These are phyloP conservation scores for Acrobasis repandana DNA, from an alignment of 2,888 invertebrate species.

Conservation along the genomic window DNA sequence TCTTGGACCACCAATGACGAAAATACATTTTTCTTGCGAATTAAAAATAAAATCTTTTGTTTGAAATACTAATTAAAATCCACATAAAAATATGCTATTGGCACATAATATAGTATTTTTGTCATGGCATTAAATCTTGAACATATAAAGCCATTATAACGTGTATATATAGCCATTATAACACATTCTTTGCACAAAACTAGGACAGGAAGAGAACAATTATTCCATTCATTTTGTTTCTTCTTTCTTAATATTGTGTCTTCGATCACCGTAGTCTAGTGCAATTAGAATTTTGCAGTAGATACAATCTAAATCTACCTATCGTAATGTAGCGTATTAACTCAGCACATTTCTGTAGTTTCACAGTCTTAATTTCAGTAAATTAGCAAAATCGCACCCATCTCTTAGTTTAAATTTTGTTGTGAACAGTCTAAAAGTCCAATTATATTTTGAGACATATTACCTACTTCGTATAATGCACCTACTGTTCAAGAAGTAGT, in stretches of 20 bases:
- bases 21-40: no score
- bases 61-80: no score
- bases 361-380: constrained; percentile 1
- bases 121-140: no score
- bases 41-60: no score
- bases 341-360: constrained; percentile 19
- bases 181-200: not conserved
- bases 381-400: constrained; percentile 12
- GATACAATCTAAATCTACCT: not conserved
- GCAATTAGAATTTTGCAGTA: constrained; percentile 5
- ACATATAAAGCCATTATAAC: no score
- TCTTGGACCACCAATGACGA: no score
- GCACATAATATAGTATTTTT: no score
- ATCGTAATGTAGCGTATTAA: constrained; percentile 1
- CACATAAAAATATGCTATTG: no score
- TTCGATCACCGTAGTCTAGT: constrained; percentile 4
- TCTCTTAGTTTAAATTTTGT: constrained; percentile 1
- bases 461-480: constrained; percentile 21
- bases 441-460: constrained; percentile 12
- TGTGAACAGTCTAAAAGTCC: not conserved
- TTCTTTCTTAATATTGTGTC: constrained; percentile 4
- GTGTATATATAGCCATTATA: no score
- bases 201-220: not conserved
- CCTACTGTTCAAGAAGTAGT: constrained; percentile 3
- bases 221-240: not conserved